Base-by-base conservation (phyloP, 2,797 vertebrate genomes). In the Potorous gilbertii region DNA sequence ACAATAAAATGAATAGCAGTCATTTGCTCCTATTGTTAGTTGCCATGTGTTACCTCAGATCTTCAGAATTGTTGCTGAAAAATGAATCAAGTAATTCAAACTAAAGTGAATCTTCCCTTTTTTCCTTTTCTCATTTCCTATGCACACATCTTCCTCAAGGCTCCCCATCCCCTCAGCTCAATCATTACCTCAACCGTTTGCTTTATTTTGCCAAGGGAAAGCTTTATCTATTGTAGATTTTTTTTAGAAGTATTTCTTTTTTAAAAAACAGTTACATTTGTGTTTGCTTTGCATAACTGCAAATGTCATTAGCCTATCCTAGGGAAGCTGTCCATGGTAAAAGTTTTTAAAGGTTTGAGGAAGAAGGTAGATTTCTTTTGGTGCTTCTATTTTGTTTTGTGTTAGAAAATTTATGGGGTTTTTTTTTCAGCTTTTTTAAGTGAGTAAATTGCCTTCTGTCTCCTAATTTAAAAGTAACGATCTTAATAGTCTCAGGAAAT, bases 331-430 rank as follows among this genome's bases (percentile, higher is more conserved):
- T 16, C 56, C 0, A 52, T 34, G 91, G 3, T 89, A 18, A 74
- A 89, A 81, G 40, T 81, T 81, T 46, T 81, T 46, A 46, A 24
- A 93, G 31, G 57, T 91, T 94, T 95, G 50, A 96, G 28, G 54
- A 90, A 97, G 13, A 96, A 92, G 94, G 56, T 91, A 94, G 93
- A 94, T 96, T 95, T 18, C n/a, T 3, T 93, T 90, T 92, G 93
- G 21, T 46, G 31, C 34, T 87, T 92, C 57, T 54, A 1, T 87
- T 18, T 66, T 95, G 10, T 87, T 29, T 74, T 95, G 9, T 91
- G 40, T 95, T 94, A 90, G 57, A 94, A 93, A 52, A 13, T 21
- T 91, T 95, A 31, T 50, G 0, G 81, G 56, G 93, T 92, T 34
- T 94, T 40, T 66, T 89, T 74, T 92, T 54, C 55, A 55, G 2